Percentiles rank a stretch among this genome's conserved stretches.
These are phyloP conservation scores for Ispidina picta DNA, from an alignment of 2,797 vertebrate species.

Conservation along the genomic window DNA sequence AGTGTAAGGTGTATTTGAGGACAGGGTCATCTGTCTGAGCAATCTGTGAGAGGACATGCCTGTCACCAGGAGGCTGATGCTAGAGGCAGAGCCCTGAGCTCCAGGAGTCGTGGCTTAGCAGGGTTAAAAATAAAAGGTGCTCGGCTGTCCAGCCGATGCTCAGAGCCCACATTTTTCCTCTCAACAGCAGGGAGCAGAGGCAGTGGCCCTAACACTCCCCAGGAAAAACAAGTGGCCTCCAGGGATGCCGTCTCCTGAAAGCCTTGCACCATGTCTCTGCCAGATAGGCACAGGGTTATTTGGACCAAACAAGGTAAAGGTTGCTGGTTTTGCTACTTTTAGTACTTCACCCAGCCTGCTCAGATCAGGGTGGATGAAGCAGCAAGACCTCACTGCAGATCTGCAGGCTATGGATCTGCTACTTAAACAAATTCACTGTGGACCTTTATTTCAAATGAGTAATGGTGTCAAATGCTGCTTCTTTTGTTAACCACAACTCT, in stretches of 20 bases:
- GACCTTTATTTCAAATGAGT: neutral
- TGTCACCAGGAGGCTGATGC: neutral
- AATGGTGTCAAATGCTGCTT: neutral
- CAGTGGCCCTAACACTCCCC: accelerated
- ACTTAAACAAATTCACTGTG: slow-evolving; percentile 8
- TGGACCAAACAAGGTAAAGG: neutral
- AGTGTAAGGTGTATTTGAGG: accelerated
- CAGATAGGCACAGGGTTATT: neutral
- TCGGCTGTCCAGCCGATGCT: neutral
- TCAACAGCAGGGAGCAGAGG: neutral
- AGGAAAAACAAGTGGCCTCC: neutral
- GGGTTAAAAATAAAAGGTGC: neutral
- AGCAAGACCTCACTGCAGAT: neutral
- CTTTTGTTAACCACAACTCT: slow-evolving; percentile 41
- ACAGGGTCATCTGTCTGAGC: neutral
- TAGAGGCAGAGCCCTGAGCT: neutral
- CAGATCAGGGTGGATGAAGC: neutral
- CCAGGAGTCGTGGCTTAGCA: accelerated
- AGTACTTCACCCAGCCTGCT: neutral
- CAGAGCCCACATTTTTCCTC: neutral
- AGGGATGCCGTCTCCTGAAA: no score
- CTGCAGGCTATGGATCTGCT: neutral
- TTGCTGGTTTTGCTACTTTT: neutral
- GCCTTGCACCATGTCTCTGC: neutral
- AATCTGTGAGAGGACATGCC: neutral